Evolutionary conservation across 2,797 vertebrate genomes (phyloP), one percentile per base, ranked within the genome.

Genomic region (Phrynocephalus forsythii): DNA sequence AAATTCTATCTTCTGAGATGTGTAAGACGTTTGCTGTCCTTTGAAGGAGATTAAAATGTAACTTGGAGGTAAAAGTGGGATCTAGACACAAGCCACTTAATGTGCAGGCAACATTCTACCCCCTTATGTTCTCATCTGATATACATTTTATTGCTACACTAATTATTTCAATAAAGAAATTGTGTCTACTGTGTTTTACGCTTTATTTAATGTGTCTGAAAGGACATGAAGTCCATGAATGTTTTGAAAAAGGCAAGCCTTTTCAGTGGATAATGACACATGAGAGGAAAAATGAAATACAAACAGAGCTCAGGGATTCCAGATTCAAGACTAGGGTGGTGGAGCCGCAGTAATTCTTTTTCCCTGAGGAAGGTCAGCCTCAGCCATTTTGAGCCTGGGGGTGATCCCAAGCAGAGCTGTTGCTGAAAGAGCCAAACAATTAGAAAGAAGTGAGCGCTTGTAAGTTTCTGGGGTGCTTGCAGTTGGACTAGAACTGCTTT

Each of bases 141-240:
- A 67, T 26, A 86, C 3, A 68, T 11, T 50, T 86, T 24, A 33
- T 83, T 60, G 77, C 0, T 77, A 56, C 76, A 82, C 81, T 93
- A 87, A 91, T 92, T 90, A 77, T 88, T 93, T 91, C 66, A 81
- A 50, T 89, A 48, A 38, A 88, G 73, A 82, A 90, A 92, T 72
- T 28, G 8, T 66, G 66, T 3, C 50, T 88, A 90, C 56, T 67
- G 68, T 30, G 92, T 85, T 88, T 95, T 22, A 9, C 4, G 88
- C 24, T 78, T 73, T 82, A 88, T 85, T 94, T 48, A 83, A 33
- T 85, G 87, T 90, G 78, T 83, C 80, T 71, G 33, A 82, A 79
- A 91, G 91, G 63, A 33, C 78, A 87, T 88, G 71, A 92, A 94
- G 11, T 75, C 79, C 88, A 60, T 68, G 90, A 89, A 73, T 75